A percentile compares a stretch with the other conserved stretches of the same genome.
These are phyloP conservation scores for Gambelia wislizenii DNA, from an alignment of 2,797 vertebrate genomes.

Conservation along the genomic window DNA sequence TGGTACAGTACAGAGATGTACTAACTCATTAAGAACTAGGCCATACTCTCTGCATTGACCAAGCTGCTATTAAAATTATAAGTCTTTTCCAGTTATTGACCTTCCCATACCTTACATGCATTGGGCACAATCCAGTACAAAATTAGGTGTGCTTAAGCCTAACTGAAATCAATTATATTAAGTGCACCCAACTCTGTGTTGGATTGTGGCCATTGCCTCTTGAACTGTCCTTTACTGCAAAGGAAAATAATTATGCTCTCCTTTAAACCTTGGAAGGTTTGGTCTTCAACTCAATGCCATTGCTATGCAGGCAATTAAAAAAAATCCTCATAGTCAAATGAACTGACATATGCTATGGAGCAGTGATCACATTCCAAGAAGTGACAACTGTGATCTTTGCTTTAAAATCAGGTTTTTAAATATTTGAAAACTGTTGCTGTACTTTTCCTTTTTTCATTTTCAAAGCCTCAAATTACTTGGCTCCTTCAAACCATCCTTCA, in stretches of 20 bases:
- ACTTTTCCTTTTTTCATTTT: not conserved
- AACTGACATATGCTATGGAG: not conserved
- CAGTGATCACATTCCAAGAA: not conserved
- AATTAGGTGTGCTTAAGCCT: not conserved
- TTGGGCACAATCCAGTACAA: not conserved
- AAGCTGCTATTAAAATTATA: not conserved
- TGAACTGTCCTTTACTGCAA: not conserved
- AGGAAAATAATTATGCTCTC: not conserved
- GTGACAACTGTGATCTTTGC: not conserved
- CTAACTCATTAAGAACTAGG: not conserved
- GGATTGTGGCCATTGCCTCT: not conserved
- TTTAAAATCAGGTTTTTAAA: not conserved
- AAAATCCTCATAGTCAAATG: not conserved
- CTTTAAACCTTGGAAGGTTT: not conserved
- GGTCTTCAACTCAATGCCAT: not conserved
- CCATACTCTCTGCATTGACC: not conserved
- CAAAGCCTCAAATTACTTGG: not conserved
- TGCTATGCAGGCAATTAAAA: not conserved
- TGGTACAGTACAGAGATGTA: not conserved
- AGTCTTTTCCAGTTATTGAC: not conserved
- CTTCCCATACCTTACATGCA: not conserved
- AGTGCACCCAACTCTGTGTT: not conserved
- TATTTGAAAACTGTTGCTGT: not conserved
- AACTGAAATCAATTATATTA: not conserved
- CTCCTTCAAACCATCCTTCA: slow-evolving; percentile 9